Conservation (phyloP, 2,797 vertebrate species). For the Anas bernieri region DNA sequence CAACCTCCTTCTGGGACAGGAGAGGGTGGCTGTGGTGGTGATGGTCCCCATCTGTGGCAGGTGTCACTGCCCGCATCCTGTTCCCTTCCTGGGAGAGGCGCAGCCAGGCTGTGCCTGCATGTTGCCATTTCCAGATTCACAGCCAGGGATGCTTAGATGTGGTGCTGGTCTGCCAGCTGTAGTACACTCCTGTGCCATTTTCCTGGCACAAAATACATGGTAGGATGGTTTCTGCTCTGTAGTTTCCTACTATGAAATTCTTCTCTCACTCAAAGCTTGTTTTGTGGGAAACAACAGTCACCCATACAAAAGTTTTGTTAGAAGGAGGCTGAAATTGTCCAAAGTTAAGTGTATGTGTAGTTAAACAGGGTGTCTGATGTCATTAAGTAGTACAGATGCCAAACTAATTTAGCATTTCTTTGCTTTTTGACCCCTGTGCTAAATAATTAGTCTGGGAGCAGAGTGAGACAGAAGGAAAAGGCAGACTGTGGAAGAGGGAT, state of each 20-base stretch:
- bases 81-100: fast-evolving
- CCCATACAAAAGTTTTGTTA: neutral
- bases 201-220: neutral
- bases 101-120: fast-evolving
- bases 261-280: too few species aligned
- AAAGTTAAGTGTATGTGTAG: neutral
- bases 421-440: neutral
- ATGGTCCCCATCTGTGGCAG: neutral
- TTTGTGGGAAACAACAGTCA: neutral
- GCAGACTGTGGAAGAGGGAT: neutral
- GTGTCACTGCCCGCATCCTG: neutral
- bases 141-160: fast-evolving
- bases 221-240: neutral
- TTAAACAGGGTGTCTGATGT: neutral
- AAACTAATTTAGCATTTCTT: neutral
- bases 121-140: fast-evolving
- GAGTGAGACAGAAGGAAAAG: neutral
- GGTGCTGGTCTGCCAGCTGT: neutral
- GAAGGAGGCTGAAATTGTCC: neutral
- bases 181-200: constrained; percentile 1
- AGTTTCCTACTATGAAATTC: neutral
- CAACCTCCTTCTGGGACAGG: neutral
- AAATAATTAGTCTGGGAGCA: neutral
- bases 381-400: neutral
- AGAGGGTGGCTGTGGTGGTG: fast-evolving